phyloP scores from a whole-genome alignment of 2,113 vertebrate genomes.

The Sphaerodactylus townsendi region DNA sequence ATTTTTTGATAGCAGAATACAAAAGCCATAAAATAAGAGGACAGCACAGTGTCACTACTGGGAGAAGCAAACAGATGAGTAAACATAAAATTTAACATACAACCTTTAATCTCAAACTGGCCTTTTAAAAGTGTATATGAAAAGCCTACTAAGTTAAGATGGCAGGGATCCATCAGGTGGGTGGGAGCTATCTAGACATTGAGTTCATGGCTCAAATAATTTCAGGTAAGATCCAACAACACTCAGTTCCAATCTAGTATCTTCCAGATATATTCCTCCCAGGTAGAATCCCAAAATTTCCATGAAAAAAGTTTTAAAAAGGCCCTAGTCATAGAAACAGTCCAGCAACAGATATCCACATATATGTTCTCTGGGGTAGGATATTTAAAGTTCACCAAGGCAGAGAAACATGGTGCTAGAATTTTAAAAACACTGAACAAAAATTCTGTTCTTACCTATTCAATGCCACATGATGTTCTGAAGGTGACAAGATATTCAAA shows the following conservation, averaged over 20 bases:
- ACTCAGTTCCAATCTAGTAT: background rate
- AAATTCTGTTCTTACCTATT: conserved; percentile 75
- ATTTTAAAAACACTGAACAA: background rate
- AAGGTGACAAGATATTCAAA: conserved; percentile 47
- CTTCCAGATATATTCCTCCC: background rate
- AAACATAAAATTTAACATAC: background rate
- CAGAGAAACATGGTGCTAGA: background rate
- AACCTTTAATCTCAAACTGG: background rate
- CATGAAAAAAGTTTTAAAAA: background rate
- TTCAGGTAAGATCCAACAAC: background rate
- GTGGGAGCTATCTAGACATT: background rate
- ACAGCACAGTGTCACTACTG: no score
- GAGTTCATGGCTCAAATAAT: background rate
- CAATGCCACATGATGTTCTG: conserved; percentile 35
- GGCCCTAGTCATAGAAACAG: background rate
- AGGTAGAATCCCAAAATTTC: background rate
- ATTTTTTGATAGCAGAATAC: no score
- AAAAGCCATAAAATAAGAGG: no score
- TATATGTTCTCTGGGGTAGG: background rate
- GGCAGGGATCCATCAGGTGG: background rate
- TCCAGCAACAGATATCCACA: background rate
- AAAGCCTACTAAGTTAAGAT: background rate
- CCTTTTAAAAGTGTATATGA: background rate
- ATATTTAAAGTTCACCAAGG: background rate
- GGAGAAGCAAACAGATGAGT: no score